Conservation (phyloP, 2,797 vertebrate species). For the Arrhamphus sclerolepis region DNA sequence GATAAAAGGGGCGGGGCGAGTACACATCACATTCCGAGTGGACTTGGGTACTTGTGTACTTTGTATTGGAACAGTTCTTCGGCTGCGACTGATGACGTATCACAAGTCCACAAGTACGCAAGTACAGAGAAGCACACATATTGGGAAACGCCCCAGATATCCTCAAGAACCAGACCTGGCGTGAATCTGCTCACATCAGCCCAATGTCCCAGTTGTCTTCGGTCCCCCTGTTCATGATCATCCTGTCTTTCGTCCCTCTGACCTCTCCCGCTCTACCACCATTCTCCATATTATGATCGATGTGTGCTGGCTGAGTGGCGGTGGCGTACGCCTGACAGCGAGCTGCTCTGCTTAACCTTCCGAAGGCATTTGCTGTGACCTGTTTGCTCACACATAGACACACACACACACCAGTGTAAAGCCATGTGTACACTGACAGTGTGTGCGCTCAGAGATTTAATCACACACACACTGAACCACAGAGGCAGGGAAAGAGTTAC, state of each 20-base stretch:
- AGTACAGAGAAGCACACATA: too few species aligned
- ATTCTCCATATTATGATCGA: conserved; percentile 60
- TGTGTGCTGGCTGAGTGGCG: conserved; percentile 36
- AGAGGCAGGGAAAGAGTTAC: conserved; percentile 53
- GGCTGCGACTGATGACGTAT: too few species aligned
- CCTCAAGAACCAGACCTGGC: conserved; percentile 27
- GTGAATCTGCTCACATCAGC: conserved; percentile 29
- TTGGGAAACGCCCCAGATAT: too few species aligned
- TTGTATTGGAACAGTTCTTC: too few species aligned
- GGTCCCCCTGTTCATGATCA: conserved; percentile 36
- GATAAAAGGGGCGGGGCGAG: too few species aligned
- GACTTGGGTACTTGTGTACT: too few species aligned
- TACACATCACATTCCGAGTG: too few species aligned
- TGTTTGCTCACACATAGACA: too few species aligned
- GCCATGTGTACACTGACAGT: conserved; percentile 13
- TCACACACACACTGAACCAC: conserved; percentile 43
- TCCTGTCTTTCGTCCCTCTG: conserved; percentile 35
- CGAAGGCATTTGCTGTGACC: conserved; percentile 1
- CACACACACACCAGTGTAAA: conserved; percentile 3
- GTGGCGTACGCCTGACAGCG: conserved; percentile 20
- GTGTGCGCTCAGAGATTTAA: conserved; percentile 39
- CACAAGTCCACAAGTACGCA: too few species aligned
- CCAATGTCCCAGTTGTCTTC: conserved; percentile 30
- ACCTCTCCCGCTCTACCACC: conserved; percentile 29
- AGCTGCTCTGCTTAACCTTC: conserved; percentile 51